Conservation (phyloP, 2,797 vertebrate species). For the Corythornis leucogaster region DNA sequence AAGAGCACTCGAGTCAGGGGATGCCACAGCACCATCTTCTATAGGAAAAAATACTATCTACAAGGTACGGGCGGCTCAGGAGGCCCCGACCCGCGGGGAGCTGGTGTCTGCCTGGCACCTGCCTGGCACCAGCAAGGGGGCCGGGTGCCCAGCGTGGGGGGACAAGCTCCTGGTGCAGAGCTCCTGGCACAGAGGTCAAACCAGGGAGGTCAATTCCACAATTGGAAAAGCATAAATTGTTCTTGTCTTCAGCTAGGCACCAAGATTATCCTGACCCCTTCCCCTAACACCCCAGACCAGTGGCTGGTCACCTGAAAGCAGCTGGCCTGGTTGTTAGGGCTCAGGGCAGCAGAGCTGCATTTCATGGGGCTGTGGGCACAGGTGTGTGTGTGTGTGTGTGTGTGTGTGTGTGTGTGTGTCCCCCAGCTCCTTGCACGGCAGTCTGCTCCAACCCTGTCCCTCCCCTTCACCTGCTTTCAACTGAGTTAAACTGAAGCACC, state of each 20-base stretch:
- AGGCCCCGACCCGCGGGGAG: background rate
- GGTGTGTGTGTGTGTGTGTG: too few relatives aligned
- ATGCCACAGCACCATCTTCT: background rate
- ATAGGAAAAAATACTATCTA: background rate
- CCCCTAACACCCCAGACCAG: background rate
- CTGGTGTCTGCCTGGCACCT: background rate
- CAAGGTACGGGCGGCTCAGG: background rate
- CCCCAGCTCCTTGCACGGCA: background rate
- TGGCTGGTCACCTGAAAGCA: accelerated
- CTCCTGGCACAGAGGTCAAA: background rate
- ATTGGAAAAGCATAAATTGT: accelerated
- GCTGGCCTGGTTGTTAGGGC: background rate
- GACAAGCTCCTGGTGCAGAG: background rate
- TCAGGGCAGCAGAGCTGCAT: accelerated
- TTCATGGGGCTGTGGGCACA: accelerated
- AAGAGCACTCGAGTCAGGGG: slow-evolving; percentile 29
- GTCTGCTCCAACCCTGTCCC: too few relatives aligned
- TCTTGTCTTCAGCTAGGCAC: background rate
- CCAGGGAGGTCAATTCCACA: background rate
- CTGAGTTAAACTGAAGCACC: background rate
- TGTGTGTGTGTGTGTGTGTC: too few relatives aligned
- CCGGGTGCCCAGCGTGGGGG: accelerated
- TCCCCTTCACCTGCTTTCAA: accelerated
- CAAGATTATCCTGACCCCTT: background rate
- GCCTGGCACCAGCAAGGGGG: accelerated